A percentile compares a stretch with the other conserved stretches of the same genome.
Conservation (phyloP, 2,888 invertebrate species). For the Entomobrya multifasciata region DNA sequence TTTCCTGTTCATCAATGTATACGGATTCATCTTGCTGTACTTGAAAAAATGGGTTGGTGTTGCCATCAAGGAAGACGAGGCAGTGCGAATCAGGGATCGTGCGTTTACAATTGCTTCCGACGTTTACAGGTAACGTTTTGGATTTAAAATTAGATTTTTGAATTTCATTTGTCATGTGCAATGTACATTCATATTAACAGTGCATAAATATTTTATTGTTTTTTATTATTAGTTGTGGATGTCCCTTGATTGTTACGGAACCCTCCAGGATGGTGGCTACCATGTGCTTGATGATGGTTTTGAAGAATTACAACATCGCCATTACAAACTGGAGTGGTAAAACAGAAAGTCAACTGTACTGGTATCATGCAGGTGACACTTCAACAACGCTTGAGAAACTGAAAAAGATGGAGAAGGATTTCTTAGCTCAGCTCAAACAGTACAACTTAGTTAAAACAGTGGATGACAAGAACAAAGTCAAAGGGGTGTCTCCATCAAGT, state of each 20-base stretch:
- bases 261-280: conserved; percentile 51
- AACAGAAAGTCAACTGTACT: conserved; percentile 35
- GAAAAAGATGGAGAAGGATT: conserved; percentile 53
- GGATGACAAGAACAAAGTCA: conserved; percentile 54
- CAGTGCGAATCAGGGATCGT: conserved; percentile 52
- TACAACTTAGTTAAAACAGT: conserved; percentile 58
- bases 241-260: conserved; percentile 58
- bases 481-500: conserved; percentile 65
- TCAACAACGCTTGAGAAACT: conserved; percentile 49
- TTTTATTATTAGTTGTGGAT: conserved; percentile 51
- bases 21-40: conserved; percentile 53
- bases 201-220: too few species aligned
- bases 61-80: conserved; percentile 47
- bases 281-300: conserved; percentile 63
- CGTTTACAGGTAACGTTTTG: conserved; percentile 58
- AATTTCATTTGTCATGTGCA: too few species aligned
- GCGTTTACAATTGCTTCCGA: conserved; percentile 63
- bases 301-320: conserved; percentile 33
- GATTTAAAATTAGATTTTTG: background rate
- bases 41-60: conserved; percentile 38
- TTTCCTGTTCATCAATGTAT: conserved; percentile 57
- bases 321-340: conserved; percentile 45
- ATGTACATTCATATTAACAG: too few species aligned
- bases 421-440: conserved; percentile 65
- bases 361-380: conserved; percentile 44